Conservation (phyloP, 1,140 invertebrate species). For the Epicauta chinensis region DNA sequence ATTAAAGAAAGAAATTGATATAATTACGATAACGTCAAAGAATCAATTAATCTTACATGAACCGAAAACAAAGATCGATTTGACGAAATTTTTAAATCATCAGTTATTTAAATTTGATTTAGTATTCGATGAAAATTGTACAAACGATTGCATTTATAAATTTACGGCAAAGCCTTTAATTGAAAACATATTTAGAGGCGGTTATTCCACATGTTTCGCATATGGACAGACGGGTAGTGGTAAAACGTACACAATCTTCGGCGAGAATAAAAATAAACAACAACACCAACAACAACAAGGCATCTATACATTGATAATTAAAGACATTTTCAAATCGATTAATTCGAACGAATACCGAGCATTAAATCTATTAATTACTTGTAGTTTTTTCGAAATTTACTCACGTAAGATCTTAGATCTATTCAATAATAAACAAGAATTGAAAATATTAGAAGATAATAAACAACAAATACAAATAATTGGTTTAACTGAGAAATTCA, state of each 20-base stretch:
- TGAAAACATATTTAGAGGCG: slow-evolving; percentile 90
- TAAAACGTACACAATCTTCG: slow-evolving; percentile 42
- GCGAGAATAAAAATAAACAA: slow-evolving; percentile 69
- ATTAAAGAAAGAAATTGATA: slow-evolving; percentile 77
- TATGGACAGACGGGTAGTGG: slow-evolving; percentile 72
- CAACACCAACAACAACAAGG: slow-evolving; percentile 81
- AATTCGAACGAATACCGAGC: slow-evolving; percentile 64
- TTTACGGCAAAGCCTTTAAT: slow-evolving; percentile 92
- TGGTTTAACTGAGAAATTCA: slow-evolving; percentile 82
- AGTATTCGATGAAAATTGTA: slow-evolving; percentile 94
- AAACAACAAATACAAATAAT: slow-evolving; percentile 89
- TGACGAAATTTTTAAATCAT: slow-evolving; percentile 81
- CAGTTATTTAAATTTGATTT: slow-evolving; percentile 96
- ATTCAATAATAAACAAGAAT: slow-evolving; percentile 74
- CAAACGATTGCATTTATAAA: slow-evolving; percentile 95
- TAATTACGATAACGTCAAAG: slow-evolving; percentile 75
- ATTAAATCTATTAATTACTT: slow-evolving; percentile 73
- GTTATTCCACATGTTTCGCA: slow-evolving; percentile 97
- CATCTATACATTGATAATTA: slow-evolving; percentile 82
- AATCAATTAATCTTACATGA: slow-evolving; percentile 75
- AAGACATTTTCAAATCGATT: slow-evolving; percentile 83
- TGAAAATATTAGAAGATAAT: slow-evolving; percentile 91
- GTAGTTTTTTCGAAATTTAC: slow-evolving; percentile 96
- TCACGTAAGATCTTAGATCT: slow-evolving; percentile 96
- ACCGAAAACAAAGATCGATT: slow-evolving; percentile 75